Evolutionary conservation across 2,797 vertebrate species (phyloP).

Genomic region (Acanthornis magna): DNA sequence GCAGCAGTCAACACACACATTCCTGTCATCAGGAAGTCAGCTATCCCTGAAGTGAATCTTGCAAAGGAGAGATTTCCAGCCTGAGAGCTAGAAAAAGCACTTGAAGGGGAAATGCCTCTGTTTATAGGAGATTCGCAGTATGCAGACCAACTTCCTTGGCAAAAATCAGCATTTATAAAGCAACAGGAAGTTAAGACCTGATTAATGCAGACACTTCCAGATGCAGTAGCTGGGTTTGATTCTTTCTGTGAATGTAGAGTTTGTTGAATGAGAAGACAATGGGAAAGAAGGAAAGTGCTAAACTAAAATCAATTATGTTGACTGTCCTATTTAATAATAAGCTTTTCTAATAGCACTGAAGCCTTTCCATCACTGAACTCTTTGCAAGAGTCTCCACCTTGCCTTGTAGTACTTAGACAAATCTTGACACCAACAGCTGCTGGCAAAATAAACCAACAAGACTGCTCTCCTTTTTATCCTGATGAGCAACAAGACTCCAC

Average conservation of each 20-base stretch:
- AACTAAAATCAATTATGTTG: not conserved
- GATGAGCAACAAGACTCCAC: not conserved
- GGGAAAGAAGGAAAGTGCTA: not conserved
- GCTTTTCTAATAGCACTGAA: not conserved
- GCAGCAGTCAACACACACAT: not conserved
- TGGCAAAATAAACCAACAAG: not conserved
- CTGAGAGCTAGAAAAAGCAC: not conserved
- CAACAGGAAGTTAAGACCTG: not conserved
- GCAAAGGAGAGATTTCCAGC: slow-evolving; percentile 20
- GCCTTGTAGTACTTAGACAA: not conserved
- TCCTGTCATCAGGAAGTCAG: slow-evolving; percentile 33
- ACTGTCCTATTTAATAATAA: not conserved
- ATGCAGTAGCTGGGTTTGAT: not conserved
- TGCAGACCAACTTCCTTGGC: not conserved
- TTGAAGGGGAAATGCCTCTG: not conserved
- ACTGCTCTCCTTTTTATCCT: not conserved
- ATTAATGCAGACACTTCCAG: not conserved
- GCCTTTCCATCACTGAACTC: not conserved
- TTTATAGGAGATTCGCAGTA: not conserved
- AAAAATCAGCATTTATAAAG: slow-evolving; percentile 44
- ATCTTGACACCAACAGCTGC: not conserved
- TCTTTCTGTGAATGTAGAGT: not conserved
- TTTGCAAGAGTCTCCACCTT: not conserved
- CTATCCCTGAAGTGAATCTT: not conserved
- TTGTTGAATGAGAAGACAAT: not conserved